Conservation (phyloP, 2,888 invertebrate species). For the Oconnorella tubifera region DNA sequence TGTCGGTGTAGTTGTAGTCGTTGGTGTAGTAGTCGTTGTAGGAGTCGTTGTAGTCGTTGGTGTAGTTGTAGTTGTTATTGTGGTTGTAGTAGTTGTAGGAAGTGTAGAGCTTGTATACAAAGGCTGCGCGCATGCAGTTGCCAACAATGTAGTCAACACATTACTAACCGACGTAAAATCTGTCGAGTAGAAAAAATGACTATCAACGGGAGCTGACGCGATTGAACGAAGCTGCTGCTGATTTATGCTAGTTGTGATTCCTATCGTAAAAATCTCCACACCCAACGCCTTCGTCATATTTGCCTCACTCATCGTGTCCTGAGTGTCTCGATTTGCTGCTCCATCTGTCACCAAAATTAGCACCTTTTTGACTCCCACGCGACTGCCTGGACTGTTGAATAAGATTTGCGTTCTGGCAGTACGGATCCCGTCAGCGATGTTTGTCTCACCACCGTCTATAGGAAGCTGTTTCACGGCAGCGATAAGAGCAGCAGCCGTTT, state of each 20-base stretch:
- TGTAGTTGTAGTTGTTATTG: constrained; percentile 19
- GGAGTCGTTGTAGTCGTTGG: constrained; percentile 21
- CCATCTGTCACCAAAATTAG: constrained; percentile 30
- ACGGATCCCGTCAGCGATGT: constrained; percentile 22
- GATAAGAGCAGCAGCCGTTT: background rate
- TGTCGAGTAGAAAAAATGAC: constrained; percentile 16
- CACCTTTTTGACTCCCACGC: constrained; percentile 17
- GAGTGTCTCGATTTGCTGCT: constrained; percentile 21
- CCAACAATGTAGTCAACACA: constrained; percentile 10
- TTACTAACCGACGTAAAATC: constrained; percentile 14
- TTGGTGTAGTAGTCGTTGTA: constrained; percentile 23
- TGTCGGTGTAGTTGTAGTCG: constrained; percentile 18
- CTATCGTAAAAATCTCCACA: constrained; percentile 25
- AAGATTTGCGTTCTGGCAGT: constrained; percentile 4
- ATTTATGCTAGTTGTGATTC: constrained; percentile 25
- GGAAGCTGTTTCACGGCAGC: constrained; percentile 8
- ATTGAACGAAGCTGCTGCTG: constrained; percentile 16
- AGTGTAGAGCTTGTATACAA: background rate
- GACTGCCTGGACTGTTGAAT: background rate
- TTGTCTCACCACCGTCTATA: constrained; percentile 23
- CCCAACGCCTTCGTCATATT: constrained; percentile 19
- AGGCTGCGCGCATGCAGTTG: constrained; percentile 11
- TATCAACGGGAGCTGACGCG: constrained; percentile 11
- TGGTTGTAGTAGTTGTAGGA: constrained; percentile 4
- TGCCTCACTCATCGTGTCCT: constrained; percentile 25